phyloP scores from a whole-genome alignment of 2,113 vertebrate genomes.

The Pangasianodon gigas region DNA sequence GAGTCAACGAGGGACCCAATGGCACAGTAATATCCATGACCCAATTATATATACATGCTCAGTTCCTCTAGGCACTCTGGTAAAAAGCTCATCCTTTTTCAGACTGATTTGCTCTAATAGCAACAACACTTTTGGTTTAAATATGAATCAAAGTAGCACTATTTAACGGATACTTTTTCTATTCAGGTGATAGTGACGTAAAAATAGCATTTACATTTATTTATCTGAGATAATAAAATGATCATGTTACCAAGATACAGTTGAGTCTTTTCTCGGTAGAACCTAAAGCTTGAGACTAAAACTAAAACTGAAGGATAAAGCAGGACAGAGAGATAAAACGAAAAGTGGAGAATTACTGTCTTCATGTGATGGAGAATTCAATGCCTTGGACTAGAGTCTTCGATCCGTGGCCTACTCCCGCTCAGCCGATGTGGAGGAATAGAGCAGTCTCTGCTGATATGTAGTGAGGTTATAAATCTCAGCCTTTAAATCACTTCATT shows the following conservation, averaged over 20 bases:
- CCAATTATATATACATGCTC: conserved; percentile 69
- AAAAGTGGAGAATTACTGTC: conserved; percentile 21
- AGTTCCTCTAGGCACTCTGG: conserved; percentile 48
- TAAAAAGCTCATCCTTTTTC: conserved; percentile 17
- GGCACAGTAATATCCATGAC: conserved; percentile 73
- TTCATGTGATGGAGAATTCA: conserved; percentile 14
- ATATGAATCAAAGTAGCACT: background rate
- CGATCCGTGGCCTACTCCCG: conserved; percentile 60
- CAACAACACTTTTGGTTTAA: background rate
- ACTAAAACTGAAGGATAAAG: conserved; percentile 8
- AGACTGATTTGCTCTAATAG: conserved; percentile 19
- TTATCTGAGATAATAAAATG: background rate
- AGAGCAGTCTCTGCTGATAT: conserved; percentile 63
- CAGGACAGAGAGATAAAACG: background rate
- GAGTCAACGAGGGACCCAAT: conserved; percentile 64
- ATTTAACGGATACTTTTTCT: background rate
- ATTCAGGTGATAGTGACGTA: background rate
- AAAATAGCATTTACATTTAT: background rate
- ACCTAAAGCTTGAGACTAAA: background rate
- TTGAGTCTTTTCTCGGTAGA: background rate
- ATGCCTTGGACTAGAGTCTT: conserved; percentile 48
- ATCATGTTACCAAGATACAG: background rate
- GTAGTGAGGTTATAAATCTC: conserved; percentile 64
- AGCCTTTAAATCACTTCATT: conserved; percentile 65
- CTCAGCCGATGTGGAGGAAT: conserved; percentile 51